Conservation (phyloP, 2,113 vertebrate species). For the Corvus cornix region DNA sequence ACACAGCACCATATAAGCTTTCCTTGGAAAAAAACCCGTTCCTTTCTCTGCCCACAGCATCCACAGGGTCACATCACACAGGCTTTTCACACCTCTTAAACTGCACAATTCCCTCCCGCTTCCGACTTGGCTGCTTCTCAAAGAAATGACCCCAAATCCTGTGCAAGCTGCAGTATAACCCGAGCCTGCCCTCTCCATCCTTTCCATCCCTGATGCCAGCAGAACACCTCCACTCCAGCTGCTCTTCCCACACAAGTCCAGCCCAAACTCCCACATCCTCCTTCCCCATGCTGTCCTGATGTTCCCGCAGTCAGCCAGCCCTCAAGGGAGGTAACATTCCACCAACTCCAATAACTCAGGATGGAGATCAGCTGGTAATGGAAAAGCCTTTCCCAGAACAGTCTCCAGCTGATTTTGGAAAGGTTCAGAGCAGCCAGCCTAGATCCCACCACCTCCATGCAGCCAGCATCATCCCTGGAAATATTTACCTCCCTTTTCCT, state of each 20-base stretch:
- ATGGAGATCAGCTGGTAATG: background rate
- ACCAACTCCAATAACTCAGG: background rate
- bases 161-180: background rate
- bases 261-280: background rate
- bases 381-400: background rate
- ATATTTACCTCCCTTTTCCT: background rate
- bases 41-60: background rate
- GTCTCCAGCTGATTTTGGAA: background rate
- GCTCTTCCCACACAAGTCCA: background rate
- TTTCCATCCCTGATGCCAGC: background rate
- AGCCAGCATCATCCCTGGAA: background rate
- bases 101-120: background rate
- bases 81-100: slow-evolving; percentile 19
- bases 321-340: background rate
- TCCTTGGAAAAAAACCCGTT: rapidly evolving
- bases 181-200: background rate
- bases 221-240: background rate
- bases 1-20: background rate
- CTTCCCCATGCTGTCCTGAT: background rate
- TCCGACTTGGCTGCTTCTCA: background rate
- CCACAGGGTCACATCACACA: background rate
- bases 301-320: background rate
- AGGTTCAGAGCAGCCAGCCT: background rate
- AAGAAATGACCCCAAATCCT: background rate
- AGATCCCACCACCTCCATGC: background rate